Evolutionary conservation across 2,113 vertebrate genomes (phyloP), one percentile per base, ranked within the genome.

Genomic region (Coregonus clupeaformis): DNA sequence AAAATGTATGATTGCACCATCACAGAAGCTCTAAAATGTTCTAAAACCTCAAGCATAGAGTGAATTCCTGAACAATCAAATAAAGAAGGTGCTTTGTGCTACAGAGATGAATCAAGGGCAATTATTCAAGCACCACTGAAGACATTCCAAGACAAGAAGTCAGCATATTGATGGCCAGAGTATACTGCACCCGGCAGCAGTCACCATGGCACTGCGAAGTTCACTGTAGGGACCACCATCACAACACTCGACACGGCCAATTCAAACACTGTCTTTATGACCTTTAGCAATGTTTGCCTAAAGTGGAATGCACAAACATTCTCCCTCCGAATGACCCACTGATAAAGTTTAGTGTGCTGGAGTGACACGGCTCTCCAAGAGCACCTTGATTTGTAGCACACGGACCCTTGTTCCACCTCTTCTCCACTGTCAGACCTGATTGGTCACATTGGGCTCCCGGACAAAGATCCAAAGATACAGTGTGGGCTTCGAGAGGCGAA

Each of bases 281-380:
- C 85, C 73, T 69, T 74, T 45, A 27, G 81, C 79, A 65, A 74
- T 87, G 83, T 91, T 90, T 89, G 85, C 91, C 79, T 75, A 82
- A 78, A 71, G 70, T 82, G 88, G 91, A 91, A 91, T 91, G 91
- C 82, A 84, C 91, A 92, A 91, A 93, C 85, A 90, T 74, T 82
- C 77, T 78, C 76, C 42, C 60, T 83, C 80, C 75, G 80, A 88
- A 87, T 57, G 77, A 80, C 74, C 83, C 79, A 75, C 80, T 84
- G 75, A 75, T 78, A 85, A 88, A 88, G 87, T 86, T 75, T 84
- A 85, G 73, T 3, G 16, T 45, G 60, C 76, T 14, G 32, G 60
- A 75, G 66, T 24, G 45, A 63, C 16, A 42, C 57, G 45, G 29
- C 69, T 76, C 85, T 83, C 72, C 57, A 88, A 88, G 87, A 79